Evolutionary conservation across 2,113 vertebrate genomes (phyloP).

Genomic region (Anolis sagrei): DNA sequence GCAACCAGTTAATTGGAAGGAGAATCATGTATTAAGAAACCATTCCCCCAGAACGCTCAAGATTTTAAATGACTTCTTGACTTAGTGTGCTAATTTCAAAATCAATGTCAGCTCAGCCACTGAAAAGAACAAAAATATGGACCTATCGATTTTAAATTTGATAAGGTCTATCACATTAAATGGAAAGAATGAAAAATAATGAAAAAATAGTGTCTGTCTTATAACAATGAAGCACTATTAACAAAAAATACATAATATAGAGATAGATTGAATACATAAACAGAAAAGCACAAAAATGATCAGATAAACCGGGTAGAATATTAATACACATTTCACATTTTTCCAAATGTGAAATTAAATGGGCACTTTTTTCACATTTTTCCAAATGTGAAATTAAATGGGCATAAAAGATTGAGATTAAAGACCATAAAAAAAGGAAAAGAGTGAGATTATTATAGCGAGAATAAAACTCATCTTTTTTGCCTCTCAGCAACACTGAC

Average conservation of each 20-base stretch:
- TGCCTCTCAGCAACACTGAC: neutral
- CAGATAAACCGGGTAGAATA: neutral
- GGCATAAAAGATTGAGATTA: neutral
- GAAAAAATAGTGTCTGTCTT: neutral
- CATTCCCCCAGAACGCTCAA: accelerated
- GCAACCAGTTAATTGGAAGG: neutral
- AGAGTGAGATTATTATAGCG: neutral
- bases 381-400: neutral
- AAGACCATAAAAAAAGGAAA: neutral
- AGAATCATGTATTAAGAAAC: neutral
- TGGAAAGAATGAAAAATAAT: neutral
- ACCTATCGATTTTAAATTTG: neutral
- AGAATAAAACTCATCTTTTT: neutral
- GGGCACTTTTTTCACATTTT: too few species aligned
- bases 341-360: neutral
- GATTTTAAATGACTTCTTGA: neutral
- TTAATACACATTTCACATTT: neutral
- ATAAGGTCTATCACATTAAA: neutral
- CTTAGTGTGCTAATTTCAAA: neutral
- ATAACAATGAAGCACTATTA: neutral
- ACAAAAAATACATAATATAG: neutral
- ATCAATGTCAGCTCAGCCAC: neutral
- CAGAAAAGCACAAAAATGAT: neutral
- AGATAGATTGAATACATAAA: neutral
- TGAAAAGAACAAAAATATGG: neutral